A percentile compares a stretch with the other conserved stretches of the same genome.
phyloP scores from a whole-genome alignment of 2,113 vertebrate species.

The Eptatretus burgeri region DNA sequence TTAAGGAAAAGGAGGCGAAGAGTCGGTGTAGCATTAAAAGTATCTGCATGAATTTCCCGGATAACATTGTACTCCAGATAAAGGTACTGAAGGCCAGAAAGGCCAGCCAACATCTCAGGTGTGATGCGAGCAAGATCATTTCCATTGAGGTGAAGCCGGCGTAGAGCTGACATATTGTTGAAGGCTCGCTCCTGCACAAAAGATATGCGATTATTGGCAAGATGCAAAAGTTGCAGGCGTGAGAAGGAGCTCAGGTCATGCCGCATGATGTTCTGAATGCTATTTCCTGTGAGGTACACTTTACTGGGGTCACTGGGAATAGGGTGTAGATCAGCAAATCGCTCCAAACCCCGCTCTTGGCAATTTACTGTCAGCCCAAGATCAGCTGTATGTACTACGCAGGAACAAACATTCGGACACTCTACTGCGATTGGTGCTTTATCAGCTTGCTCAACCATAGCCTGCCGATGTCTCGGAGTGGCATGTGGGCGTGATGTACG shows the following conservation, averaged over 20 bases:
- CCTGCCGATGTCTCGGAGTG: conserved; percentile 72
- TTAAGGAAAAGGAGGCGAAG: conserved; percentile 81
- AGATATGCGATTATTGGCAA: conserved; percentile 79
- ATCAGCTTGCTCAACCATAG: conserved; percentile 95
- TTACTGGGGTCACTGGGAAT: conserved; percentile 80
- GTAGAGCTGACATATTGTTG: conserved; percentile 60
- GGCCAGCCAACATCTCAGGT: conserved; percentile 44
- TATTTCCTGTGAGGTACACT: conserved; percentile 83
- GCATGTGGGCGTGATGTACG: conserved; percentile 55
- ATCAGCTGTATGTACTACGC: conserved; percentile 66
- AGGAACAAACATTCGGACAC: conserved; percentile 57
- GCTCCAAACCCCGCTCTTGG: conserved; percentile 66
- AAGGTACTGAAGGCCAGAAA: conserved; percentile 75
- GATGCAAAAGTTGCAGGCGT: conserved; percentile 62
- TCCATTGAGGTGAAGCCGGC: conserved; percentile 76
- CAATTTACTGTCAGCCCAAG: conserved; percentile 80
- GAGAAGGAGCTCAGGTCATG: conserved; percentile 48
- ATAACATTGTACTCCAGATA: conserved; percentile 97
- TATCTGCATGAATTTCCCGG: conserved; percentile 58
- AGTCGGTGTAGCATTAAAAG: conserved; percentile 55
- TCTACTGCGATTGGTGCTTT: conserved; percentile 58
- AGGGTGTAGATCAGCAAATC: conserved; percentile 62
- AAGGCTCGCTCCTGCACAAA: conserved; percentile 76
- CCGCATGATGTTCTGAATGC: conserved; percentile 54
- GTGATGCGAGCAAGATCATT: conserved; percentile 80